Base-by-base conservation (phyloP, 2,113 vertebrate genomes). In the Cebus imitator region DNA sequence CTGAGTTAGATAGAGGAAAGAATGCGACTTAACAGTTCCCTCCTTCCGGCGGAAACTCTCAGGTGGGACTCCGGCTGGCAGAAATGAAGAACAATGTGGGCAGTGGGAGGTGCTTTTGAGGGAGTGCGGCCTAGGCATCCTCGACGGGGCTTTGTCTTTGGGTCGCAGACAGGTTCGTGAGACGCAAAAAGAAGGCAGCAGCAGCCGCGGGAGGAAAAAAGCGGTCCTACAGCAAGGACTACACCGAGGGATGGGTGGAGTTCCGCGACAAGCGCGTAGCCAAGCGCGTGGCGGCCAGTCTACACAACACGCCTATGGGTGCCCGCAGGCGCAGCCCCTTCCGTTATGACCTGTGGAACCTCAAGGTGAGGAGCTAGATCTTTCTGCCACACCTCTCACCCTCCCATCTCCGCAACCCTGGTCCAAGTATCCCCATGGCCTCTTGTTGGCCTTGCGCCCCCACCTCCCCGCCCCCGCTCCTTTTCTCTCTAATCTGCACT, bases 161-260 rank as follows among this genome's bases (percentile, higher is more conserved):
- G 10, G 2, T 3, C 5, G 2, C 96, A 99, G 98, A 98, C 6
- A 96, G 58, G 9, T 96, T 96, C 32, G 95, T 98, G 52, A 98
- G 96, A 95, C 98, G 96, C 68, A 99, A 97, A 90, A 99, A 99
- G 98, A 99, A 98, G 97, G 98, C 98, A 50, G 98, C 99, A 0
- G 99, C 94, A 0, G 94, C 86, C 89, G 83, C 96, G 80, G 95
- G 90, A 98, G 96, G 96, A 98, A 99, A 98, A 99, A 98, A 98
- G 98, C 98, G 79, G 95, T 98, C 99, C 6, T 98, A 98, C 55
- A 98, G 98, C 66, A 98, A 99, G 78, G 98, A 98, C 83, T 99
- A 99, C 95, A 99, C 99, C 0, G 99, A 99, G 94, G 99, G 99
- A 10, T 99, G 99, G 99, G 99, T 99, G 92, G 99, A 99, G 98